Base-by-base conservation (phyloP, 1,140 invertebrate species). In the Drosophila subpulchrella region DNA sequence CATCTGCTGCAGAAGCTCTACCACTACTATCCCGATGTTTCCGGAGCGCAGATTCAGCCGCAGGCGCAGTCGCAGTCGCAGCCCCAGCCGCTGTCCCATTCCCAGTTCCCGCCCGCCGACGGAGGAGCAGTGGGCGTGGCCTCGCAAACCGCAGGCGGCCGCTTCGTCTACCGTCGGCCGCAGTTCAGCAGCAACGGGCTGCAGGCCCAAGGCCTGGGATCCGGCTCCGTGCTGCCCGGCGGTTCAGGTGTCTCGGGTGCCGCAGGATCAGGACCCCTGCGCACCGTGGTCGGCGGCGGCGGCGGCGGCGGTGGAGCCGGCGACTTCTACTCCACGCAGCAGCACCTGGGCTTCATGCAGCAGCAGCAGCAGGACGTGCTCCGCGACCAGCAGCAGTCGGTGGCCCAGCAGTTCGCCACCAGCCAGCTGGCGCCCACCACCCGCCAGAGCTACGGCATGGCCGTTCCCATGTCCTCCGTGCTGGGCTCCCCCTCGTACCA, bases 341-440 rank as follows among this genome's bases (percentile, higher is more conserved):
- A 88, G 24, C 84, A 88, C 36, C 42, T 85, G 57, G 82, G 82
- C 50, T 86, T 86, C 70, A 15, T 86, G 78, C 82, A 88, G 53
- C 84, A 81, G 39, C 84, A 88, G 58, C 84, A 88, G 10, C 80
- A 84, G 58, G 60, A 88, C 7, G 55, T 88, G 32, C 48, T 83
- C 20, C 83, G 79, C 6, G 84, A 83, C 15, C 84, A 91, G 53
- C 88, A 91, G 54, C 80, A 90, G 20, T 57, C 50, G 27, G 68
- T 85, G 56, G 78, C 78, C 36, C 81, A 85, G 10, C 86, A 91
- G 17, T 90, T 81, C 6, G 70, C 76, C 46, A 80, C 59, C 41
- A 81, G 66, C 24, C 81, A 84, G 38, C 8, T 62, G 42, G 78
- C 81, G 6, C 71, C 77, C 32, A 75, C 13, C n/a, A 90, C 77